Conservation (phyloP, 2,888 invertebrate genomes). For the Himalopsyche anomala region DNA sequence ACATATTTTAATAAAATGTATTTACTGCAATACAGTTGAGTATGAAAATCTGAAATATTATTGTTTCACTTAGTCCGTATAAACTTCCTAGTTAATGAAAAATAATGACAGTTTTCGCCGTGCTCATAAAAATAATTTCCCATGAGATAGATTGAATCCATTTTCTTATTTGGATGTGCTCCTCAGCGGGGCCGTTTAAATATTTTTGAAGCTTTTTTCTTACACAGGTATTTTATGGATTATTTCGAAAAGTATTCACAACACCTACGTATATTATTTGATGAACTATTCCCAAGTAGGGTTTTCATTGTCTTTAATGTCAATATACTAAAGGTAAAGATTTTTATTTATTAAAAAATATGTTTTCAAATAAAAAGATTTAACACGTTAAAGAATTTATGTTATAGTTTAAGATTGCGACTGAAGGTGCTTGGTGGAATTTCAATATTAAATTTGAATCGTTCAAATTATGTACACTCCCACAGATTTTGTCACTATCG, state of each 20-base stretch:
- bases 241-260: background rate
- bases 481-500: too few relatives aligned
- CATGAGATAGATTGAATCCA: slow-evolving; percentile 60
- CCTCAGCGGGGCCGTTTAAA: slow-evolving; percentile 53
- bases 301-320: too few relatives aligned
- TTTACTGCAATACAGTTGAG: background rate
- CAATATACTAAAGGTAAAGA: too few relatives aligned
- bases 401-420: too few relatives aligned
- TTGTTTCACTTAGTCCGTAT: slow-evolving; percentile 1
- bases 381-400: too few relatives aligned
- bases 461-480: too few relatives aligned
- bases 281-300: too few relatives aligned
- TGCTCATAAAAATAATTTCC: slow-evolving; percentile 64
- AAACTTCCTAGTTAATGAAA: slow-evolving; percentile 46
- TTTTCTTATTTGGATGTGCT: slow-evolving; percentile 54
- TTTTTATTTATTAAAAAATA: too few relatives aligned
- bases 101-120: slow-evolving; percentile 42
- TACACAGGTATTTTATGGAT: background rate
- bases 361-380: too few relatives aligned
- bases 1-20: too few relatives aligned
- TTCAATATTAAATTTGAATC: too few relatives aligned
- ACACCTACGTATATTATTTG: background rate
- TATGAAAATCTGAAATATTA: background rate
- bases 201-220: slow-evolving; percentile 51
- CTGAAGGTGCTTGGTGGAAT: too few relatives aligned